These are phyloP conservation scores for Aquatica leii DNA, from an alignment of 2,888 invertebrate genomes.

Conservation along the genomic window DNA sequence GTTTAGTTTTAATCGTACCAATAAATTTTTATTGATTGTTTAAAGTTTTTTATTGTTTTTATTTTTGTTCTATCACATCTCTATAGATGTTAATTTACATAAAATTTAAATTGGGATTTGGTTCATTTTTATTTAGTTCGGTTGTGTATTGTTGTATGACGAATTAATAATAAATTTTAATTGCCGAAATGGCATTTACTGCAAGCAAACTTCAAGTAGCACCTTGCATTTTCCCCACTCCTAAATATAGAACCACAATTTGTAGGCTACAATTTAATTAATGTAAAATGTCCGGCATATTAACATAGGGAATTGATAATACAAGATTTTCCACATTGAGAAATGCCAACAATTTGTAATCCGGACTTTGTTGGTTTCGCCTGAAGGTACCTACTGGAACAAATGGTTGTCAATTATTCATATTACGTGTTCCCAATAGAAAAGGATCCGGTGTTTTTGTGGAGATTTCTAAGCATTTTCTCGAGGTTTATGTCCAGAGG, in stretches of 20 bases:
- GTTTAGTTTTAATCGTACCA: conserved; percentile 2
- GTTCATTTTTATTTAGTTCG: neutral
- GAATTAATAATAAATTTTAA: no score
- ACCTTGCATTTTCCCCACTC: no score
- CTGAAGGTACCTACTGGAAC: neutral
- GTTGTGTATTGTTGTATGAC: neutral
- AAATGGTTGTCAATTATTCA: conserved; percentile 14
- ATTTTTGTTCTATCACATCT: neutral
- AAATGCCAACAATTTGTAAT: conserved; percentile 6
- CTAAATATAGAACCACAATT: no score
- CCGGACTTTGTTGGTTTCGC: conserved; percentile 6
- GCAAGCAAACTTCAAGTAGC: no score
- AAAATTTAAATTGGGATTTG: conserved; percentile 9
- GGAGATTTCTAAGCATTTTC: conserved; percentile 8
- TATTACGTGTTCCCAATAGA: conserved; percentile 9
- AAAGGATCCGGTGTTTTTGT: neutral
- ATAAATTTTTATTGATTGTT: conserved; percentile 13
- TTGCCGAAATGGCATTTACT: no score
- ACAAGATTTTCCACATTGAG: no score
- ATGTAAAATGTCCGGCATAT: no score
- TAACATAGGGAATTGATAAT: no score
- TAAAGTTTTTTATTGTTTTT: conserved; percentile 4
- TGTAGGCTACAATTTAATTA: no score
- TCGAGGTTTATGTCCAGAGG: conserved; percentile 6
- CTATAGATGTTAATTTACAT: neutral